Base-by-base conservation (phyloP, 2,113 vertebrate genomes). In the Rallus limicola region DNA sequence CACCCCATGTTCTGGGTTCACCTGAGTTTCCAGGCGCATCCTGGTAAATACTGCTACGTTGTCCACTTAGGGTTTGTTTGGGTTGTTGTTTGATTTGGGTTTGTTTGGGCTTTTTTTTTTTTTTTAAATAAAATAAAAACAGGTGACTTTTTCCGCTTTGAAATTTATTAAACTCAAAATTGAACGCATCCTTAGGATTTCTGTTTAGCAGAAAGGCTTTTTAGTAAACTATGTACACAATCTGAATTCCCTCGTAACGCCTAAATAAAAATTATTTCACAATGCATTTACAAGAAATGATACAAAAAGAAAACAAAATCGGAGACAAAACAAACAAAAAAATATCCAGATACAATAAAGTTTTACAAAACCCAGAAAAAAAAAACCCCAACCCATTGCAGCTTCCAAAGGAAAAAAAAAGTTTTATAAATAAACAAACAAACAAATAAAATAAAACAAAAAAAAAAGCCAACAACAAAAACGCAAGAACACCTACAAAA, bases 201-300 rank as follows among this genome's bases (percentile, higher is more conserved):
- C 93, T 86, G 74, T 98, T 98, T 97, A 96, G 97, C 98, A 98
- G 98, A 98, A 99, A 99, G 97, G 97, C 97, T 98, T 98, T 97
- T 99, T 98, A 97, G 97, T 98, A 98, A 99, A 99, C 98, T 99
- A 99, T 99, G 81, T 99, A 99, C 97, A 98, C 97, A 98, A 98
- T 98, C 98, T 97, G 98, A 98, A 98, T 98, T 97, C 97, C 96
- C 97, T 98, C 92, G 96, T 98, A 98, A 98, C 84, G 95, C 97
- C 98, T 98, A 97, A 98, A 97, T 99, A 97, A 99, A 99, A 99
- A 99, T 90, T 97, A 98, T 98, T 98, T 98, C 99, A 99, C 99
- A 99, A 98, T 64, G 90, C 96, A 97, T 99, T 99, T 99, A 99
- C 99, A 99, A 97, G 98, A 98, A 99, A 99, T 98, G 48, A 99